Evolutionary conservation across 1,140 invertebrate species (phyloP), one percentile per base, ranked within the genome.

Genomic region (Ceratoteleas bidentatus): DNA sequence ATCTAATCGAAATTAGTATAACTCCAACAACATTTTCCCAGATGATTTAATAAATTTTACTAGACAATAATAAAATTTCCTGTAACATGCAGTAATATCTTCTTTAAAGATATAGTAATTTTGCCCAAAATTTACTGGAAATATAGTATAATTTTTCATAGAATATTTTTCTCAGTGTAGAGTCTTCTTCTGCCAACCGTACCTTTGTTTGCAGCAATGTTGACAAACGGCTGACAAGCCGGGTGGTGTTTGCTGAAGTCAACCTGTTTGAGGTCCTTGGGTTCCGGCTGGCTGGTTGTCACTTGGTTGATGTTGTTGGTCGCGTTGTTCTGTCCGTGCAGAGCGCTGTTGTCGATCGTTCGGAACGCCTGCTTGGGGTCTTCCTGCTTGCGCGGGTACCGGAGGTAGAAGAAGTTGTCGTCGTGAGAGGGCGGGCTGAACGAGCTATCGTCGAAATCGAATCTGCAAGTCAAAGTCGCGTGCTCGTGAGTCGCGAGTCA

Each of bases 401-500:
- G 92, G 72, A 95, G 93, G 72, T 93, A 94, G 86, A 95, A 94
- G 85, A 95, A 96, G 47, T 92, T 94, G 73, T 95, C 94, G 85
- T 96, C 94, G 49, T 94, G 93, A 10, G 93, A 93, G 10, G 95
- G 94, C 15, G 95, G 95, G 32, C 95, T 95, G 78, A 94, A 93
- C 11, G 94, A 91, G 66, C 91, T 93, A 49, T 94, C 93, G 62
- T 93, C 93, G 74, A 95, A 94, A 85, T 95, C 94, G 61, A 94
- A 94, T 88, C 95, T 96, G 79, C 69, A 87, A 86, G 60, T 38
- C 16, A 72, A 60, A 32, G 36, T 53, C 47, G 61, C 54, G 14
- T 16, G 10, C 2, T 56, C 60, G 43, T 11, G 2, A 47, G 13
- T 47, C 13, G 6, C 45, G 8, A n/a, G 5, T n/a, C 45, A 13